Percentiles rank a stretch among this genome's conserved stretches.
These are phyloP conservation scores for Muscidifurax raptorellus DNA, from an alignment of 1,140 invertebrate genomes.

Conservation along the genomic window DNA sequence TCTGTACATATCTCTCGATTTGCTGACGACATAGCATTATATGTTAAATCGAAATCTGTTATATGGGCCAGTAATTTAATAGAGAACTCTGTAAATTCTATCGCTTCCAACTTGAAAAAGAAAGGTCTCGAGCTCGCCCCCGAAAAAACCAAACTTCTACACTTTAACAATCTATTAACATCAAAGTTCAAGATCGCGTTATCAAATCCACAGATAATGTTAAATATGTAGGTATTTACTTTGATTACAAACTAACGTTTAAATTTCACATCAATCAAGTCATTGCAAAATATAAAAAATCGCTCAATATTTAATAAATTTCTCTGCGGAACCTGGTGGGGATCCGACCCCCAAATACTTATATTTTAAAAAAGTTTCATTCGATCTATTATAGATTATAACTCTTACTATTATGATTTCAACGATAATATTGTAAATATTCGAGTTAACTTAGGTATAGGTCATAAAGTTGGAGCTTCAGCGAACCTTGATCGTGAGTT, in stretches of 20 bases:
- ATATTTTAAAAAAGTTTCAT: too few species aligned
- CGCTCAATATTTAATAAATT: neutral
- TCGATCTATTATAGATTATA: too few species aligned
- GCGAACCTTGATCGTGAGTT: too few species aligned
- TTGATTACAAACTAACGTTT: neutral
- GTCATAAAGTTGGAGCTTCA: too few species aligned
- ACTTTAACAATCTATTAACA: neutral
- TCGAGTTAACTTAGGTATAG: too few species aligned
- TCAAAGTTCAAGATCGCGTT: neutral
- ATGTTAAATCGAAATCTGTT: neutral
- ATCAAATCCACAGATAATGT: neutral
- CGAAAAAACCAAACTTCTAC: neutral
- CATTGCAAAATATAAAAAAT: neutral
- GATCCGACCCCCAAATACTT: too few species aligned
- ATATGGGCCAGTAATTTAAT: neutral
- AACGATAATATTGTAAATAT: too few species aligned
- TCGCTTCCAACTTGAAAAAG: neutral
- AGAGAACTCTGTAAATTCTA: neutral
- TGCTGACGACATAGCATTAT: constrained; percentile 26
- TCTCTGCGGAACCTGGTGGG: neutral
- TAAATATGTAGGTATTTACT: neutral
- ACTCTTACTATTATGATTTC: too few species aligned
- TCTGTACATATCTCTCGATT: neutral
- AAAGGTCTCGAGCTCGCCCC: neutral
- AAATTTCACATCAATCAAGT: neutral